Base-by-base conservation (phyloP, 2,113 vertebrate genomes). In the Chaetops frenatus region DNA sequence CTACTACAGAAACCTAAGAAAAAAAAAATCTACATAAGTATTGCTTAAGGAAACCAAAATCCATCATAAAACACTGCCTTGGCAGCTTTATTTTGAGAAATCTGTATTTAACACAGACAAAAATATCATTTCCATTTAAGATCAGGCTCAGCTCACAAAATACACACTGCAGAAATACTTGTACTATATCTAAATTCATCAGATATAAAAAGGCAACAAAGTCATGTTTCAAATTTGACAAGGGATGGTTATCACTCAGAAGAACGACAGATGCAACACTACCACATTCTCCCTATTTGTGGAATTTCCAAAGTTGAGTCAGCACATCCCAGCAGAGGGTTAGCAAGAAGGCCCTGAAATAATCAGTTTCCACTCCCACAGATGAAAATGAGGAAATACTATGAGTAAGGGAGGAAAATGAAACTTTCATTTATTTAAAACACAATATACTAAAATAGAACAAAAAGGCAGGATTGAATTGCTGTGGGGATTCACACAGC, bases 1-100 rank as follows among this genome's bases (percentile, higher is more conserved):
- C 79, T 91, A 90, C 92, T 93, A 89, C 58, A 92, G 81, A 92
- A 97, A 85, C 50, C 47, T 84, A 81, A 79, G 45, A 35, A 74
- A 62, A 91, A 89, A 80, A 86, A 69, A 86, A 93, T 61, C 77
- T 88, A 84, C 83, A 94, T 42, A 82, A 56, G 89, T 45, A 38
- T 47, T 64, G 64, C 88, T 67, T 67, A 83, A 84, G 71, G 60
- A 95, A 94, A 95, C 51, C 62, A 90, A 95, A 93, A 90, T 54
- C 66, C 35, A 65, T 77, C 74, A 65, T 85, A 94, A 92, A 95
- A 84, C 74, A 92, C 27, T 7, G 74, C 20, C 47, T 86, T 88
- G 81, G 92, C 73, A 86, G 87, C 65, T 95, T 96, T 94, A 89
- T 89, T 97, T 95, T 90, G 72, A 96, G 91, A 95, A 95, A 94